Base-by-base conservation (phyloP, 2,113 vertebrate genomes). In the Mirounga angustirostris region DNA sequence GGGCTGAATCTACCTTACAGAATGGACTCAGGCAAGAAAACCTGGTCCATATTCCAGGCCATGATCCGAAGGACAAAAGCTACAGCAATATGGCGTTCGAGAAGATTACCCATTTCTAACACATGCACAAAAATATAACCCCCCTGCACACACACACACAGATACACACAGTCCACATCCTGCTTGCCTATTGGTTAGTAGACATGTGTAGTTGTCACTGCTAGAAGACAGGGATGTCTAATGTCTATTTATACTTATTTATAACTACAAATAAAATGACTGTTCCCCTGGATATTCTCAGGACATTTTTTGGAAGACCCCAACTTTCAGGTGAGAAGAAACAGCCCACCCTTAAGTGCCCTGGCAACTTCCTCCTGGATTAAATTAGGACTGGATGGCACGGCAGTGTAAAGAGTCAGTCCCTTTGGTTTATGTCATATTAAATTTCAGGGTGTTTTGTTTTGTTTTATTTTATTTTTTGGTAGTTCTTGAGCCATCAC, bases 91-190 rank as follows among this genome's bases (percentile, higher is more conserved):
- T 85, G 54, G 97, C 50, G 1, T 97, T 98, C 50, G 97, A 98
- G 79, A 98, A 96, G 91, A 98, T 98, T 85, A 98, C 99, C 71
- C 91, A 89, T 81, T 99, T 99, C 96, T 98, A 98, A 83, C 69
- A 56, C 43, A 21, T 1, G 15, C 22, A 22, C 2, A 13, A 0
- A 7, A 76, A 43, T 46, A 43, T 6, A 74, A 9, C 43, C 5
- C 43, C 43, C 43, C 43, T 7, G 0, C 43, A 7, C 43, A 46
- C 43, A n/a, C 28, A 26, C 28, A 36, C 10, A 69, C 18, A 76
- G 0, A 58, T 2, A n/a, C 7, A 86, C 46, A 24, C 2, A 46
- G 0, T 22, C 16, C 5, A 7, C 21, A 46, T 40, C n/a, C 56
- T 73, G 91, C n/a, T 67, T 79, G 10, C 54, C 24, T 88, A 21